A percentile compares a stretch with the other conserved stretches of the same genome.
These are phyloP conservation scores for Anarrhichthys ocellatus DNA, from an alignment of 2,113 vertebrate species.

Conservation along the genomic window DNA sequence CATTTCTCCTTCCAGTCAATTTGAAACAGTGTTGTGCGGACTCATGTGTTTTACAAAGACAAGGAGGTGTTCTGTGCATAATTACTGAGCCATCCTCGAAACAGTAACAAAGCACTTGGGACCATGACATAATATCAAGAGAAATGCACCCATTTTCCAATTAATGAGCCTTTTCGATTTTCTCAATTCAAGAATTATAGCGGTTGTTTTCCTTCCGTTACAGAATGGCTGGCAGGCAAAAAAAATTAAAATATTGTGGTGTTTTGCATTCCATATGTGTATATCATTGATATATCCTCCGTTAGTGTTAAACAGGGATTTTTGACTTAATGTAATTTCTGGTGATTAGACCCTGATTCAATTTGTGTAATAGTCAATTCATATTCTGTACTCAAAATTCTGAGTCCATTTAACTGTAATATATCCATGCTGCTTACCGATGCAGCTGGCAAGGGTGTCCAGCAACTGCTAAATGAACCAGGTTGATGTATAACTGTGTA, in stretches of 20 bases:
- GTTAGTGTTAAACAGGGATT: background rate
- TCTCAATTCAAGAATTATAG: background rate
- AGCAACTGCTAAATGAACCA: background rate
- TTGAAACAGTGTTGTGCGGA: background rate
- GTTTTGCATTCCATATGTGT: constrained; percentile 19
- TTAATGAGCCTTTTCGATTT: constrained; percentile 1
- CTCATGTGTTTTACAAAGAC: constrained; percentile 23
- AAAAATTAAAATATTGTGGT: background rate
- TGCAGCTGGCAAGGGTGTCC: background rate
- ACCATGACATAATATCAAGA: constrained; percentile 20
- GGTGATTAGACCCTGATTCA: background rate
- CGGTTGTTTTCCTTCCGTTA: background rate
- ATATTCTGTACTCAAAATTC: background rate
- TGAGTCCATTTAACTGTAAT: background rate
- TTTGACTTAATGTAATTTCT: background rate
- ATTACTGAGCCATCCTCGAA: constrained; percentile 8
- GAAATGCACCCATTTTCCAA: constrained; percentile 1
- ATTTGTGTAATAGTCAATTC: background rate
- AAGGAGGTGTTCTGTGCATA: constrained; percentile 22
- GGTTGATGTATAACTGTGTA: background rate
- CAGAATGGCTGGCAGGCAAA: background rate
- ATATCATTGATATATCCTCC: background rate
- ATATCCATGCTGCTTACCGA: background rate
- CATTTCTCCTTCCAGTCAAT: constrained; percentile 9
- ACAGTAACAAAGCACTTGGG: constrained; percentile 7